Base-by-base conservation (phyloP, 2,888 invertebrate species). In the Eilema caniola region DNA sequence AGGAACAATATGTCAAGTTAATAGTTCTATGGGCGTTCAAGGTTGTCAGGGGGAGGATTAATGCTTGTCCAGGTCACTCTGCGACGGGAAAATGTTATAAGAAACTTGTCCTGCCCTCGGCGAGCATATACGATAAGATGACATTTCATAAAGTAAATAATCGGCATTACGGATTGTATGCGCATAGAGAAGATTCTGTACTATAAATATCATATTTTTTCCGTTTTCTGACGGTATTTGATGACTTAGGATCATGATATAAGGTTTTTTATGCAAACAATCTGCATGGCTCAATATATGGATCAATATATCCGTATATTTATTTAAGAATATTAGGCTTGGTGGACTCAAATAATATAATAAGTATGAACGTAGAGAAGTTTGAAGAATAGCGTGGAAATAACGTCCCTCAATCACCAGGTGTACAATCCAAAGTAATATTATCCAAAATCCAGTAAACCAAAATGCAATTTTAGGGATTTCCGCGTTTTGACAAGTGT, bases 141-240 rank as follows among this genome's bases (percentile, higher is more conserved):
- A 53, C n/a, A n/a, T 53, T 53, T 53, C 53, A n/a, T 53, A 53
- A n/a, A 53, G n/a, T 53, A 53, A 53, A 53, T 53, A 53, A n/a
- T 53, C n/a, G 8, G 53, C n/a, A n/a, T 53, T 53, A 10, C n/a
- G n/a, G 3, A 53, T 53, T 53, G n/a, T 8, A 10, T 53, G n/a
- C n/a, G 53, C n/a, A 10, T n/a, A 53, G 53, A 53, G 53, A 53
- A n/a, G 47, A 3, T 53, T 53, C n/a, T 53, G 53, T 53, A 53
- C n/a, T n/a, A 53, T 10, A 53, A n/a, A 53, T 53, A 53, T 53
- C n/a, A n/a, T 53, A n/a, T 53, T n/a, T 20, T 53, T 53, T 53
- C 7, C 53, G n/a, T n/a, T 53, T n/a, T n/a, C n/a, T 53, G 10
- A 10, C n/a, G 53, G n/a, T 53, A 2, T 53, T n/a, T 53, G 53